Percentiles rank a stretch among this genome's conserved stretches.
phyloP scores from a whole-genome alignment of 2,797 vertebrate genomes.

The Vultur gryphus region DNA sequence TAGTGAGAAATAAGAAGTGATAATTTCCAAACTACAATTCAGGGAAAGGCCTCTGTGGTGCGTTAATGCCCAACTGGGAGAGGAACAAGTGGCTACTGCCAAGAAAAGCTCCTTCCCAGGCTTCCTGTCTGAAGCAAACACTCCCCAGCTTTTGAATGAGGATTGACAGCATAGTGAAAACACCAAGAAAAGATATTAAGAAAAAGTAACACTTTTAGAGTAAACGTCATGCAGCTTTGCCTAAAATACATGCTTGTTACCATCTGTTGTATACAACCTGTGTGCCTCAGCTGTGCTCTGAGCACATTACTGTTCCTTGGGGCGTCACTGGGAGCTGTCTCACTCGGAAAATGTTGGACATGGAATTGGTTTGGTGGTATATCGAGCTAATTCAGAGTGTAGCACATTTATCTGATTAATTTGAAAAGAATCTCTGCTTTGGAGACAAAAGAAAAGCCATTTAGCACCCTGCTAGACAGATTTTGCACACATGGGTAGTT shows the following conservation, averaged over 20 bases:
- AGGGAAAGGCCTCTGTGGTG: neutral
- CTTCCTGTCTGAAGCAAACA: neutral
- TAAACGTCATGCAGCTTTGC: constrained; percentile 7
- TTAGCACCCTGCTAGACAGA: neutral
- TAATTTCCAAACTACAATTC: neutral
- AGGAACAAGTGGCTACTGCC: neutral
- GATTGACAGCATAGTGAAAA: neutral
- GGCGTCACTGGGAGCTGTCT: neutral
- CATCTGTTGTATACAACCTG: constrained; percentile 40
- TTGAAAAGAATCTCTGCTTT: neutral
- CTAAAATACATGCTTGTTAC: constrained; percentile 39
- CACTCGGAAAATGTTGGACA: neutral
- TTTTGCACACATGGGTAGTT: neutral
- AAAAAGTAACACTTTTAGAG: neutral
- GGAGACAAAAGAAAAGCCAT: neutral
- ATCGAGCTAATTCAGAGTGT: neutral
- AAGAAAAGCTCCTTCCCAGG: neutral
- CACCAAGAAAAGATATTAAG: neutral
- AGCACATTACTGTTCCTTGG: neutral
- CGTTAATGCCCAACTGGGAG: neutral
- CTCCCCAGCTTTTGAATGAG: neutral
- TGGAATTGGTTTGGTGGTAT: neutral
- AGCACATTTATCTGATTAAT: neutral
- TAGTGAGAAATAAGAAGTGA: neutral
- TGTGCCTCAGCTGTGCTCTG: constrained; percentile 11